Conservation (phyloP, 2,797 vertebrate species). For the Characodon lateralis region DNA sequence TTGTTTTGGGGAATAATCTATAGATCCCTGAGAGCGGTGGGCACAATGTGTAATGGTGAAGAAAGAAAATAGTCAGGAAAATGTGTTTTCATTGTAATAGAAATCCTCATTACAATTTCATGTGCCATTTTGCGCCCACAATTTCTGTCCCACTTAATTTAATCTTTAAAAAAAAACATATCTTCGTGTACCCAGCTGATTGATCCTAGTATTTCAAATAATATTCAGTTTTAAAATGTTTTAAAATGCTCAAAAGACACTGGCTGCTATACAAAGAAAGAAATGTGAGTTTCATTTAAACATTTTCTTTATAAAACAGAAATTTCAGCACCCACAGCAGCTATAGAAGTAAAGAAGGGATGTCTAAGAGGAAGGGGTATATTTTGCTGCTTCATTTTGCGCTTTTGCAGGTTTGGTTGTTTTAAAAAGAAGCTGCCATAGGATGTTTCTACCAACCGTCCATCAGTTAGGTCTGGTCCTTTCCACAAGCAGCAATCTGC, state of each 20-base stretch:
- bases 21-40: too few species aligned
- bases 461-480: not conserved
- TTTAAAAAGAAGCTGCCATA: not conserved
- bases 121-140: too few species aligned
- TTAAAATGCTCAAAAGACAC: not conserved
- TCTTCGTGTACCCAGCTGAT: not conserved
- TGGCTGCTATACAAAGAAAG: not conserved
- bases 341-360: not conserved
- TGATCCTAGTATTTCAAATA: not conserved
- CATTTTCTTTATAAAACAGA: not conserved
- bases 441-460: not conserved
- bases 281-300: not conserved
- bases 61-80: too few species aligned
- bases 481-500: conserved; percentile 47
- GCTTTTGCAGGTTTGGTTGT: not conserved
- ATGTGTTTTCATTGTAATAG: too few species aligned
- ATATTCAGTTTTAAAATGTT: not conserved
- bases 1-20: not conserved
- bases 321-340: not conserved
- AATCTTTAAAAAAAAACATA: too few species aligned
- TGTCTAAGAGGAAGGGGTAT: not conserved
- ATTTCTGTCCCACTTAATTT: too few species aligned
- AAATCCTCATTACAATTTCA: too few species aligned
- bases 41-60: too few species aligned
- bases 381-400: not conserved